phyloP scores from a whole-genome alignment of 1,140 invertebrate species.

The Drosophila grimshawi region DNA sequence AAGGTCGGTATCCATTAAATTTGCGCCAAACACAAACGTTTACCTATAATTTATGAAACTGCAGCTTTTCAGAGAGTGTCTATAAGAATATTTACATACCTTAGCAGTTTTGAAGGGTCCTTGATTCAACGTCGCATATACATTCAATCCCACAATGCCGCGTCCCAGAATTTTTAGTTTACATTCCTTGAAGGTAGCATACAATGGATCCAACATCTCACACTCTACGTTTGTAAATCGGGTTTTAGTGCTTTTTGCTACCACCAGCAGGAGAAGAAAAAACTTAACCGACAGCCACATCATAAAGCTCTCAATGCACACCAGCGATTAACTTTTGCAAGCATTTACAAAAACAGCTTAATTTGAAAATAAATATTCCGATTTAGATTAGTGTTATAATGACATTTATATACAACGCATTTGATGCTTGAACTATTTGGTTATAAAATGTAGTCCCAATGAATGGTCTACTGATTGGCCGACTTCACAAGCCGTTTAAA shows the following conservation, averaged over 20 bases:
- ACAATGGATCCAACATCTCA: constrained; percentile 22
- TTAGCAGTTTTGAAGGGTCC: constrained; percentile 21
- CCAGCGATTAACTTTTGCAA: too few relatives aligned
- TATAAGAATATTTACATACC: constrained; percentile 9
- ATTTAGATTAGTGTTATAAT: too few relatives aligned
- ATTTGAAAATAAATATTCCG: too few relatives aligned
- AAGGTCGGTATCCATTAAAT: not conserved
- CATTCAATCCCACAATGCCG: constrained; percentile 4
- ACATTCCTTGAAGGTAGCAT: constrained; percentile 6
- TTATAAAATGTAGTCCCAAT: too few relatives aligned
- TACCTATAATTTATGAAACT: not conserved
- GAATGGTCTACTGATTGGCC: too few relatives aligned
- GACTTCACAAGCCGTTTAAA: too few relatives aligned
- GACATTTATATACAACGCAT: too few relatives aligned
- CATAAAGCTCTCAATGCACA: too few relatives aligned
- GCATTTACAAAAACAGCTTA: too few relatives aligned
- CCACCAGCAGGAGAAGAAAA: not conserved
- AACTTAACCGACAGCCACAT: too few relatives aligned
- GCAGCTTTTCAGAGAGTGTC: too few relatives aligned
- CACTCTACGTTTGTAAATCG: constrained; percentile 35
- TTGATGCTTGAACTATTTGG: too few relatives aligned
- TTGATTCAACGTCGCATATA: constrained; percentile 20
- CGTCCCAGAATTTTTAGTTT: constrained; percentile 21
- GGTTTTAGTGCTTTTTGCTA: not conserved
- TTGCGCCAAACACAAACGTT: constrained; percentile 4